Evolutionary conservation across 1,140 invertebrate genomes (phyloP), one percentile per base, ranked within the genome.

Genomic region (Hylaeus anthracinus): DNA sequence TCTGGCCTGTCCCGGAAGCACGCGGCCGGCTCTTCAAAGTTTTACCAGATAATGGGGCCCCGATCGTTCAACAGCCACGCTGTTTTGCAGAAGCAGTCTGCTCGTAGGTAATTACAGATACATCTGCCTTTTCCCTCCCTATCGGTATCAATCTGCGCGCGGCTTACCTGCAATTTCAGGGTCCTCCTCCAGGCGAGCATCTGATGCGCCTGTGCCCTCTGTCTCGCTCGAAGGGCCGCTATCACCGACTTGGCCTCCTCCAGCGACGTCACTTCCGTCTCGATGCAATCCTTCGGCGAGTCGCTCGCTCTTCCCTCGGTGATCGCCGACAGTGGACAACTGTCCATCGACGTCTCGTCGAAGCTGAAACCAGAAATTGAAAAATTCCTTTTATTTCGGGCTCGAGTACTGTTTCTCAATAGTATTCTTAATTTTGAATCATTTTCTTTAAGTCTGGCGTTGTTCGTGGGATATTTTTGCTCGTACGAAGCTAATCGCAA

Each of bases 171-270:
- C n/a, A 92, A 88, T 88, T 94, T 94, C 15, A 94, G 90, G 65
- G 94, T 92, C 82, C 93, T 93, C 45, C 94, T 88, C 94, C 94
- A 94, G 9, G 92, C 90, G 43, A 95, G 88, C 87, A 94, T 92
- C 79, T 95, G 94, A 80, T 94, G 92, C n/a, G 94, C 90, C 71
- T 94, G 94, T 12, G 90, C 90, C 76, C 93, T 90, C 71, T 94
- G 93, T 72, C 93, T 90, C 58, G 94, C 92, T 75, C 92, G 90
- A 8, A 95, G 90, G 10, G 94, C 91, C 10, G 91, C 92, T 76
- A 95, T 95, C 67, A 94, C 92, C 69, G 88, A 88, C 72, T 93
- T 92, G 4, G 94, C 94, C 87, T 94, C 94, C 79, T 95, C 94
- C 85, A 95, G 83, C 53, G 92, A 94, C 45, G 90, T 92, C 43